Conservation (phyloP, 2,888 invertebrate genomes). For the Xylophagus ater region DNA sequence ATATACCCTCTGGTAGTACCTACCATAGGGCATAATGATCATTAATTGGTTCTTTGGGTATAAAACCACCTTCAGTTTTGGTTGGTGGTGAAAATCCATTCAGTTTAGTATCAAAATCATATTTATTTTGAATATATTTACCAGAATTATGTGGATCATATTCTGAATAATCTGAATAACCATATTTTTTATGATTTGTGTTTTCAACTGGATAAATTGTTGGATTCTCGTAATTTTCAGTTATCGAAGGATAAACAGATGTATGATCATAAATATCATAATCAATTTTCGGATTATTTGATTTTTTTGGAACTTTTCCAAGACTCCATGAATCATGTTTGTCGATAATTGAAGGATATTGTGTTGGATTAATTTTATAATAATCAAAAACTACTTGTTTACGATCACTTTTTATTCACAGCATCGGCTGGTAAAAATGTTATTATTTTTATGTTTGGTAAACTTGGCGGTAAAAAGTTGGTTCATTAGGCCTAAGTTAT, state of each 20-base stretch:
- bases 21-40: too few species aligned
- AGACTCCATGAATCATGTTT: constrained; percentile 17
- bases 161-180: constrained; percentile 13
- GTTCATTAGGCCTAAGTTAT: too few species aligned
- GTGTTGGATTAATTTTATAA: constrained; percentile 17
- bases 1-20: too few species aligned
- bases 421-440: constrained; percentile 81
- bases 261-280: constrained; percentile 29
- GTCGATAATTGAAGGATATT: constrained; percentile 19
- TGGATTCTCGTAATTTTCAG: constrained; percentile 19
- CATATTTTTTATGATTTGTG: constrained; percentile 9
- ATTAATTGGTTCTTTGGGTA: constrained; percentile 57
- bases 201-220: constrained; percentile 5
- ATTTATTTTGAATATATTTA: constrained; percentile 9
- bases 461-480: constrained; percentile 68
- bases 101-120: neutral
- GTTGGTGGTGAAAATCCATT: constrained; percentile 58
- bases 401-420: constrained; percentile 39
- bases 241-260: constrained; percentile 26
- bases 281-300: constrained; percentile 24
- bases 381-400: constrained; percentile 11
- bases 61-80: constrained; percentile 72
- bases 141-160: neutral
- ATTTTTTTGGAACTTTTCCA: constrained; percentile 21
- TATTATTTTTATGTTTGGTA: constrained; percentile 76